These are phyloP conservation scores for Mesorhabditis sp. DNA, from an alignment of 2,888 invertebrate species.

Conservation along the genomic window DNA sequence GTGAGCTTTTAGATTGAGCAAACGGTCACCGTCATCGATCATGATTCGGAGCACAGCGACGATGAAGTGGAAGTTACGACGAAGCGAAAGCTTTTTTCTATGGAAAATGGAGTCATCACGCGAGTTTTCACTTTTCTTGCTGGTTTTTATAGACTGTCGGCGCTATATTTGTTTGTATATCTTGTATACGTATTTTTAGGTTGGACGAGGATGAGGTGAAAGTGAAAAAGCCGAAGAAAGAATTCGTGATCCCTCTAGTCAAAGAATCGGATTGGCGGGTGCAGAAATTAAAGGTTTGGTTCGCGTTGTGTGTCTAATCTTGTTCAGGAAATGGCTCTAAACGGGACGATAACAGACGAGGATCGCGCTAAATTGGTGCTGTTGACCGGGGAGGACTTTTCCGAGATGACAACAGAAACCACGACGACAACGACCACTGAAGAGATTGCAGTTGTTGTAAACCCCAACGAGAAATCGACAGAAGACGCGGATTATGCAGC, in stretches of 20 bases:
- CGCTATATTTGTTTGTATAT: background rate
- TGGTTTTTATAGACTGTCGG: slow-evolving; percentile 3
- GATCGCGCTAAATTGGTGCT: slow-evolving; percentile 35
- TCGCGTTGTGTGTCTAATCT: background rate
- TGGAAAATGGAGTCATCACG: slow-evolving; percentile 35
- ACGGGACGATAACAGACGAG: slow-evolving; percentile 38
- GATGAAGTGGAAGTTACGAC: slow-evolving; percentile 33
- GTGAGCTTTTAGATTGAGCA: slow-evolving; percentile 2
- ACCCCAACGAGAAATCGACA: slow-evolving; percentile 12
- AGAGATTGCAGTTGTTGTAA: slow-evolving; percentile 18
- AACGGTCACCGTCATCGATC: slow-evolving; percentile 16
- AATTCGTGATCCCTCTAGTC: slow-evolving; percentile 38
- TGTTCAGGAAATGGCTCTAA: slow-evolving; percentile 32
- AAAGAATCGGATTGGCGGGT: slow-evolving; percentile 40
- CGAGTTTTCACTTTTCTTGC: slow-evolving; percentile 16
- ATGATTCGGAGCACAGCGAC: slow-evolving; percentile 35
- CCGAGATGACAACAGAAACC: background rate
- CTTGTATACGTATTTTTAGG: slow-evolving; percentile 21
- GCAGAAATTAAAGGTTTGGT: slow-evolving; percentile 18
- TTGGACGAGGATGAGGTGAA: slow-evolving; percentile 25
- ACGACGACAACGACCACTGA: slow-evolving; percentile 8
- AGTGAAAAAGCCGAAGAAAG: slow-evolving; percentile 15
- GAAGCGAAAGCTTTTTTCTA: slow-evolving; percentile 32
- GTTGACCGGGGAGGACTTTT: slow-evolving; percentile 16
- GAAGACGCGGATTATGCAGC: slow-evolving; percentile 42